Percentiles rank a stretch among this genome's conserved stretches.
phyloP scores from a whole-genome alignment of 1,140 invertebrate species.

The Acromyrmex echinatior region DNA sequence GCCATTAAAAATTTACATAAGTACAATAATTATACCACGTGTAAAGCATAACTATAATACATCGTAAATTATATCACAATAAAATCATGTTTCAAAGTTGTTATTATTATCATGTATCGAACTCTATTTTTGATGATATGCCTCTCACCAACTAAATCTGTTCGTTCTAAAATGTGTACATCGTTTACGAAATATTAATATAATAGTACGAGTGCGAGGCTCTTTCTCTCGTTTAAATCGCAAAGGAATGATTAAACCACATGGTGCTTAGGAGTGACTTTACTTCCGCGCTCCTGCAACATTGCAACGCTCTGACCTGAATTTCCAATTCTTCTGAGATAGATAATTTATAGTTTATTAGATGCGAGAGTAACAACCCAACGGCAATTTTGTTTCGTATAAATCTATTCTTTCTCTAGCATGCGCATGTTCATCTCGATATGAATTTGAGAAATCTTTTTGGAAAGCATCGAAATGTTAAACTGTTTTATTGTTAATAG shows the following conservation, averaged over 20 bases:
- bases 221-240: constrained; percentile 22
- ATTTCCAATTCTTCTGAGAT: constrained; percentile 37
- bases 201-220: neutral
- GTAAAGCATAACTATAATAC: too few species aligned
- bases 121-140: neutral
- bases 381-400: constrained; percentile 5
- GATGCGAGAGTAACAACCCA: neutral
- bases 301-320: constrained; percentile 31
- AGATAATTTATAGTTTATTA: constrained; percentile 23
- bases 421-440: neutral
- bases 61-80: neutral
- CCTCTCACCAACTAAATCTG: neutral
- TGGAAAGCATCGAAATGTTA: neutral
- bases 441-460: neutral
- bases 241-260: constrained; percentile 25
- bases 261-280: constrained; percentile 27
- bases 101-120: neutral
- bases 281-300: constrained; percentile 40
- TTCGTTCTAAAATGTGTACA: neutral
- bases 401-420: neutral
- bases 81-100: neutral
- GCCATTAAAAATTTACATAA: neutral
- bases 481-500: constrained; percentile 9
- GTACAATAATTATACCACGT: neutral
- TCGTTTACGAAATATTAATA: constrained; percentile 4